These are phyloP conservation scores for Parauchenoglanis ngamensis DNA, from an alignment of 2,797 vertebrate genomes.

Conservation along the genomic window DNA sequence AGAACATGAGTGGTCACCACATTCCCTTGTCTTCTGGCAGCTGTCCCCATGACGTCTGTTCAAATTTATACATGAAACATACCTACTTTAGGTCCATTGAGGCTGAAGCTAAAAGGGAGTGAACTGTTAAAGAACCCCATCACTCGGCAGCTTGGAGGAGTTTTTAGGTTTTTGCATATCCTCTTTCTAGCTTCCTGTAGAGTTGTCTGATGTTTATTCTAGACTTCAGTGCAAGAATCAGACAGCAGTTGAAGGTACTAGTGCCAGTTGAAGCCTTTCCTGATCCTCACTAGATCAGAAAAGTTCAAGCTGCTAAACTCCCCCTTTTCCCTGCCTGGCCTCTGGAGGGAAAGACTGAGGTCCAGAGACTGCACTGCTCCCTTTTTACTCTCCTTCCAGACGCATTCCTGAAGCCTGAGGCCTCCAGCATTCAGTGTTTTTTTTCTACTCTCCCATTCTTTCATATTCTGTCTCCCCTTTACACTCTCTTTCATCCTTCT, in stretches of 20 bases:
- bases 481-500: conserved; percentile 12
- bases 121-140: neutral
- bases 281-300: conserved; percentile 55
- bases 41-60: neutral
- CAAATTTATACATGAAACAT: conserved; percentile 4
- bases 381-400: conserved; percentile 71
- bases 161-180: conserved; percentile 61
- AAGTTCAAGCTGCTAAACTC: conserved; percentile 51
- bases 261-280: conserved; percentile 13
- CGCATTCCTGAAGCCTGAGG: conserved; percentile 81
- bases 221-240: neutral
- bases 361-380: conserved; percentile 72
- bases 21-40: neutral
- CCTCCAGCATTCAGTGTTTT: conserved; percentile 61
- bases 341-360: conserved; percentile 71
- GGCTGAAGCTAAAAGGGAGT: neutral
- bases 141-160: conserved; percentile 34
- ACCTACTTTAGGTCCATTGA: neutral
- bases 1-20: conserved; percentile 18
- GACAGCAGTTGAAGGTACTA: neutral
- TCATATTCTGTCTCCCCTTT: conserved; percentile 44
- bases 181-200: conserved; percentile 56
- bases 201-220: conserved; percentile 43
- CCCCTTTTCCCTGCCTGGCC: conserved; percentile 67
- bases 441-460: conserved; percentile 38